Percentiles rank a stretch among this genome's conserved stretches.
phyloP scores from a whole-genome alignment of 2,113 vertebrate species.

The Megalops atlanticus region DNA sequence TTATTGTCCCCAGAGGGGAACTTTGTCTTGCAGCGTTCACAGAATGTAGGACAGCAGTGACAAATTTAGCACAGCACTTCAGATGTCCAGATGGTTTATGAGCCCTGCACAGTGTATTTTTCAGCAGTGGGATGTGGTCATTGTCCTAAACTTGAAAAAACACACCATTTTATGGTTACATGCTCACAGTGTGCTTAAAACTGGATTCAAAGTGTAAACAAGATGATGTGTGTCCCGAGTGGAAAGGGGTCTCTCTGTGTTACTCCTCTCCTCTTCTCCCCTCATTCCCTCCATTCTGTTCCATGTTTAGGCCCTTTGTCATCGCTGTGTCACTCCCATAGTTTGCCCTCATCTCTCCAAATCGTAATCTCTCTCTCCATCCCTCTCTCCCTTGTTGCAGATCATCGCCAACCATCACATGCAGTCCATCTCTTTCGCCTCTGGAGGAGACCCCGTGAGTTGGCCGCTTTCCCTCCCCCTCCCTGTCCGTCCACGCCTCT shows the following conservation, averaged over 20 bases:
- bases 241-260: slow-evolving; percentile 18
- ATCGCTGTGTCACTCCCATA: background rate
- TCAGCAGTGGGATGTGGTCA: background rate
- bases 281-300: slow-evolving; percentile 54
- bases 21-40: background rate
- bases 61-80: background rate
- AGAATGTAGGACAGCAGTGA: too few relatives aligned
- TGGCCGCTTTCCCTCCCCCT: slow-evolving; percentile 34
- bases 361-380: background rate
- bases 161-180: background rate
- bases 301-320: background rate
- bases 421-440: slow-evolving; percentile 94
- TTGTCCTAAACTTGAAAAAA: background rate
- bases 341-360: background rate
- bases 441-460: slow-evolving; percentile 94
- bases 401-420: slow-evolving; percentile 96
- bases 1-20: background rate
- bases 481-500: background rate
- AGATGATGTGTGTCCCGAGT: too few relatives aligned
- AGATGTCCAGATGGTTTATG: background rate
- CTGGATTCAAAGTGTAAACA: too few relatives aligned
- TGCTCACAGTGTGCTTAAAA: too few relatives aligned
- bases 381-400: slow-evolving; percentile 61
- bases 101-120: background rate
- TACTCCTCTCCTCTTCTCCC: slow-evolving; percentile 47